Evolutionary conservation across 2,113 vertebrate species (phyloP), one percentile per base, ranked within the genome.

Genomic region (Xerus inauris): DNA sequence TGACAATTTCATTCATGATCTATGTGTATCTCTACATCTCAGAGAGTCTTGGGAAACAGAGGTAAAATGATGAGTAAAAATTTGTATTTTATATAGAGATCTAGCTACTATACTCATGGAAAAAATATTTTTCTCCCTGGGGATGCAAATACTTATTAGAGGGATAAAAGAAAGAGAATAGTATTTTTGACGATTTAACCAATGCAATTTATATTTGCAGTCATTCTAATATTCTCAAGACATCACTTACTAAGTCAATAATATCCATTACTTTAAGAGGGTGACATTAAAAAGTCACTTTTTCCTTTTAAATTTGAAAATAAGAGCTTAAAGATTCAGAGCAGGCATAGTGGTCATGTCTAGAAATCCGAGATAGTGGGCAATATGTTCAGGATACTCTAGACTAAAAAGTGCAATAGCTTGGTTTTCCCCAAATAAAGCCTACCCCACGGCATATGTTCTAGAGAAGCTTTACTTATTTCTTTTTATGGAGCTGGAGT

Each of bases 241-340:
- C 3, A 49, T 75, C 69, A 47, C 79, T 59, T 81, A 76, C 13
- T 87, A 73, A 92, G 62, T 69, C 69, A 67, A 87, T 80, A 87
- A 12, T 79, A 95, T 79, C n/a, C 30, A 51, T 69, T 92, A 32
- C 32, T 69, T 75, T 30, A 86, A 51, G 45, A 62, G 17, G 54
- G 16, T 32, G 17, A 11, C 51, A 76, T 69, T 86, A 72, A 80
- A 92, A 87, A n/a, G 8, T 85, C 28, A 57, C 8, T 20, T 22
- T 87, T 64, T 80, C 47, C 90, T 83, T 93, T 89, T 87, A 65
- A 51, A 47, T 92, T 90, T 95, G 69, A 89, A 92, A 92, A 28
- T n/a, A 62, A 42, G 72, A 32, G 2, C 79, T 51, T 62, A 45
- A 73, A 89, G 62, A 49, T 91, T 62, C 9, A 54, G 92, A 72